phyloP scores from a whole-genome alignment of 1,140 invertebrate species.

The Hylaeus volcanicus region DNA sequence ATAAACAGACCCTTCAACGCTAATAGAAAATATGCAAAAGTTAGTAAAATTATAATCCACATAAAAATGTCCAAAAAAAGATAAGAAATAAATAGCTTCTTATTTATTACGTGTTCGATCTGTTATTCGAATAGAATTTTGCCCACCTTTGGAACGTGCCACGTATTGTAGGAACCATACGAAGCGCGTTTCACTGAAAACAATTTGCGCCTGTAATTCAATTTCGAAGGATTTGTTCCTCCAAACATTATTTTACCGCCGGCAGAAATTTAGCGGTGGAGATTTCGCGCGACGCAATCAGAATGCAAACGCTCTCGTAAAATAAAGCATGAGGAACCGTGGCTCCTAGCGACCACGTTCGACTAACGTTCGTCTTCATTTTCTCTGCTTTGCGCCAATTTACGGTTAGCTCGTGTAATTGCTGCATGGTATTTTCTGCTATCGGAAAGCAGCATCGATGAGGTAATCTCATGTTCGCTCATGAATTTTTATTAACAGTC shows the following conservation, averaged over 20 bases:
- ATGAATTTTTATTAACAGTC: slow-evolving; percentile 41
- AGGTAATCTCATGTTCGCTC: slow-evolving; percentile 3
- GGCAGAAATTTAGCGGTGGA: not conserved
- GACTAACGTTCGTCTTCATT: slow-evolving; percentile 38
- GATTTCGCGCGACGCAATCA: not conserved
- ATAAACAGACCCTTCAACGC: too few relatives aligned
- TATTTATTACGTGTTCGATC: not conserved
- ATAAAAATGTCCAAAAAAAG: too few relatives aligned
- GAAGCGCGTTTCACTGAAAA: not conserved
- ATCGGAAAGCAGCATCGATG: not conserved
- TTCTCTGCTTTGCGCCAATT: slow-evolving; percentile 19
- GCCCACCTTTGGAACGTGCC: too few relatives aligned
- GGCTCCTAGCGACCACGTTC: slow-evolving; percentile 1
- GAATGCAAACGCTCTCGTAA: slow-evolving; percentile 13
- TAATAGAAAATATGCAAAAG: too few relatives aligned
- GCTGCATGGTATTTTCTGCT: not conserved
- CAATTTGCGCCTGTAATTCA: not conserved
- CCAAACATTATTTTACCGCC: not conserved
- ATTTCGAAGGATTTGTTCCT: not conserved
- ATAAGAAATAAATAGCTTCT: too few relatives aligned
- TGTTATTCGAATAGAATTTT: too few relatives aligned
- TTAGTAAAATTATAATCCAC: too few relatives aligned
- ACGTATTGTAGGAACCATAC: too few relatives aligned
- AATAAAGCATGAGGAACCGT: slow-evolving; percentile 1
- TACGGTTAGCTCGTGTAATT: slow-evolving; percentile 33